Conservation (phyloP, 2,888 invertebrate genomes). For the Diachrysia chrysitis region DNA sequence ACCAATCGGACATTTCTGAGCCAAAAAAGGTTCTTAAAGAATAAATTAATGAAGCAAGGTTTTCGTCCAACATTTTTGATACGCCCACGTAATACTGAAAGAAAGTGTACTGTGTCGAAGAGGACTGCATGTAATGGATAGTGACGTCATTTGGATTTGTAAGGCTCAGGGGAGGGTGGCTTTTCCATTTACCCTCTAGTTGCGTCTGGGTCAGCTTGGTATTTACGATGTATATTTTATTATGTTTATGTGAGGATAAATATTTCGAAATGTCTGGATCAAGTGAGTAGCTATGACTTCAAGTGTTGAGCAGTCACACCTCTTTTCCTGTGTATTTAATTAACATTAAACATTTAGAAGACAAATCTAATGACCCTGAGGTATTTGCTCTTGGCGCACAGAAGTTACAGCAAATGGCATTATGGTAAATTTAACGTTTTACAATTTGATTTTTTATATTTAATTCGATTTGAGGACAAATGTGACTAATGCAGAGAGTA, state of each 20-base stretch:
- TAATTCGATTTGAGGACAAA: too few relatives aligned
- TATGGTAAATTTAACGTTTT: too few relatives aligned
- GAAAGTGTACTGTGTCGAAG: not conserved
- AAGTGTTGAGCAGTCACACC: not conserved
- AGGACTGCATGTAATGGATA: slow-evolving; percentile 1
- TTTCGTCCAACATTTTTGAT: not conserved
- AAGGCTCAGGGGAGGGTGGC: slow-evolving; percentile 8
- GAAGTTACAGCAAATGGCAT: not conserved
- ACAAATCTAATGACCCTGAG: too few relatives aligned
- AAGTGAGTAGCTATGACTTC: not conserved
- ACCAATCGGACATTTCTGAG: not conserved
- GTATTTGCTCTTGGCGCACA: too few relatives aligned
- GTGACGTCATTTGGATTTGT: slow-evolving; percentile 16
- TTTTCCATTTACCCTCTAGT: slow-evolving; percentile 17
- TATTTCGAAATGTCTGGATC: not conserved
- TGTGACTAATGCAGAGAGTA: too few relatives aligned
- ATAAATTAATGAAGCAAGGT: not conserved
- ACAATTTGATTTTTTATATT: too few relatives aligned
- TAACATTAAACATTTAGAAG: not conserved
- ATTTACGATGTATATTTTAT: slow-evolving; percentile 4
- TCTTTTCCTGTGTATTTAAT: not conserved
- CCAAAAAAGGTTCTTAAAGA: not conserved
- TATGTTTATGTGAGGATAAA: not conserved
- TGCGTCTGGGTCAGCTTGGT: slow-evolving; percentile 11
- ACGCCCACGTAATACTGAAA: not conserved